Base-by-base conservation (phyloP, 2,113 vertebrate species). In the Lepidothrix coronata region DNA sequence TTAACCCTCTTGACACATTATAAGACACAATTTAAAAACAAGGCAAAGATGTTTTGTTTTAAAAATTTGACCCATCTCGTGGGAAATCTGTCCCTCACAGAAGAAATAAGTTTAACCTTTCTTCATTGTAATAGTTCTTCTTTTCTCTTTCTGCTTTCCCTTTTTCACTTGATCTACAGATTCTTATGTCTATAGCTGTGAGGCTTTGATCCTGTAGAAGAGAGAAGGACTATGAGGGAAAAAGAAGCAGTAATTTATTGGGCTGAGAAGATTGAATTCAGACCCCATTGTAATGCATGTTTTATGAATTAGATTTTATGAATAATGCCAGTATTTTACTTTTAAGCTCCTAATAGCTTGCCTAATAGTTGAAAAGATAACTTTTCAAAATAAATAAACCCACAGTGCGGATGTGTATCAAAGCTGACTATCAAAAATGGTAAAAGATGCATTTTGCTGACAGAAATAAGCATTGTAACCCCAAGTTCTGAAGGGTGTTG, bases 171-270 rank as follows among this genome's bases (percentile, higher is more conserved):
- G 12, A n/a, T 43, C 14, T 62, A 21, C 27, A 44, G 5, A 1
- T 79, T 91, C 6, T 27, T 12, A 4, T n/a, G 33, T 21, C 27
- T 83, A 4, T 11, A 58, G 10, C n/a, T 58, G 37, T 61, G 77
- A 77, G 30, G 4, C 5, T 86, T 84, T 35, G 33, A 33, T 85
- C 24, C 25, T 54, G n/a, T 23, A 83, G 71, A 65, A 30, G 5
- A 12, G 25, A 46, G 39, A 6, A 57, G 21, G 0, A 4, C 2
- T 9, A 4, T 5, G 11, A 17, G 8, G 1, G 0, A 5, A 8
- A 12, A 54, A 31, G 14, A 8, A 48, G 18, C 20, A 51, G 25
- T 11, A 25, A 8, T 49, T 58, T 49, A 9, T 39, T 14, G 8
- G 17, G 41, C 8, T 18, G 16, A 77, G 72, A 58, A 28, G 22